Evolutionary conservation across 1,140 invertebrate species (phyloP).

Genomic region (Ostrea edulis): DNA sequence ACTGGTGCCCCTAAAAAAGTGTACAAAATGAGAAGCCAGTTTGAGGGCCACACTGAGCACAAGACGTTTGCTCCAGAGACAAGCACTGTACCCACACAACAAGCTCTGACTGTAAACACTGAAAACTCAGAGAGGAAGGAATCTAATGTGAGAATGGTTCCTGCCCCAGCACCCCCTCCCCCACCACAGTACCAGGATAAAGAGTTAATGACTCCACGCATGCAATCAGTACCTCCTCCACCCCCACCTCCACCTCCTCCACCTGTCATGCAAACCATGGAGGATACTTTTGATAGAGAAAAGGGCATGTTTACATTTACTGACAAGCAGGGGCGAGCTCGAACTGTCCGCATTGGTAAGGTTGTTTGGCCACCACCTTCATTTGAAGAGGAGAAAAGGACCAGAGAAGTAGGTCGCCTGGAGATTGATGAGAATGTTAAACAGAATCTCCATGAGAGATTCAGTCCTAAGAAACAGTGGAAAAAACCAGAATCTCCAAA

Average conservation of each 20-base stretch:
- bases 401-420: constrained; percentile 70
- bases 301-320: constrained; percentile 72
- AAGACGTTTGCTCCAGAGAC: constrained; percentile 46
- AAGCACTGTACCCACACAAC: background rate
- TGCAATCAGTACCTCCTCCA: constrained; percentile 73
- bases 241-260: constrained; percentile 85
- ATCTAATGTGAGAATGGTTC: constrained; percentile 50
- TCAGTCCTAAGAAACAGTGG: constrained; percentile 65
- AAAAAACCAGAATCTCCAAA: constrained; percentile 56
- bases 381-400: constrained; percentile 60
- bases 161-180: constrained; percentile 55
- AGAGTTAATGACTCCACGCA: constrained; percentile 49
- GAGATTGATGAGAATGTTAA: constrained; percentile 75
- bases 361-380: constrained; percentile 96
- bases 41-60: constrained; percentile 57
- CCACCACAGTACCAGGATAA: constrained; percentile 57
- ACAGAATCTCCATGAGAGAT: constrained; percentile 65
- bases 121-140: constrained; percentile 48
- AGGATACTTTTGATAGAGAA: constrained; percentile 83
- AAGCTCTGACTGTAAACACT: constrained; percentile 25
- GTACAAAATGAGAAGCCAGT: constrained; percentile 59
- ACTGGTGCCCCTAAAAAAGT: constrained; percentile 56
- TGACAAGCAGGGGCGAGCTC: constrained; percentile 88
- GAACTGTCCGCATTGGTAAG: constrained; percentile 96
- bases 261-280: constrained; percentile 90